Base-by-base conservation (phyloP, 37 sponge, comb jelly and placozoan species). In the Hormiphora californensis region DNA sequence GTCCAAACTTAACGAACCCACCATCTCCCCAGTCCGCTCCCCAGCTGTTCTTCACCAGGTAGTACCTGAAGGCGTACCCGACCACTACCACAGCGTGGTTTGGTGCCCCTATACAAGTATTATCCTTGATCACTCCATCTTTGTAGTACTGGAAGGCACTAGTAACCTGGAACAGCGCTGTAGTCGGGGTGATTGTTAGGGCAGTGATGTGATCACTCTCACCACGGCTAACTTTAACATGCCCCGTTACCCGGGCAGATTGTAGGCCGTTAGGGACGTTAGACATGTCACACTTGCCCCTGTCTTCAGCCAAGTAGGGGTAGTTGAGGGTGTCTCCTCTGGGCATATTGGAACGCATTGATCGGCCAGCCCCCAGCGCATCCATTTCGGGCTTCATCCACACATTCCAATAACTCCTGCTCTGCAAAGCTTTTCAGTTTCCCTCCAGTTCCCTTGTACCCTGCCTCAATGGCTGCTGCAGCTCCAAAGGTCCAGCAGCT, bases 391-490 rank as follows among this genome's bases (percentile, higher is more conserved):
- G n/a, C 27, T 30, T 57, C 61, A 30, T 57, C n/a, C 30, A 57
- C 61, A 57, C 61, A 57, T 5, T 57, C 61, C 61, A 57, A 15
- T 30, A 57, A 30, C n/a, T 57, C 61, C 61, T 57, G 61, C 61
- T 57, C 61, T 4, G 61, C 61, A 30, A 57, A 57, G 61, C 23
- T 57, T 30, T 57, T 57, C 61, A 57, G 61, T 30, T 57, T 57
- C 5, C 61, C 61, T 15, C 61, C 61, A 23, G 27, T 30, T 57
- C 30, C 61, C n/a, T 5, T 15, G 61, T 57, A 57, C 61, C n/a
- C n/a, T 4, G 30, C 61, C 61, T 57, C 61, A 23, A 57, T 23
- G 9, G 61, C 61, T 4, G 27, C 61, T 57, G 61, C 27, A 21
- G 61, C 61, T 57, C 61, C 61, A 30, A 57, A 57, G 4, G 61